phyloP scores from a whole-genome alignment of 2,797 vertebrate species.

The Acanthurus tractus region DNA sequence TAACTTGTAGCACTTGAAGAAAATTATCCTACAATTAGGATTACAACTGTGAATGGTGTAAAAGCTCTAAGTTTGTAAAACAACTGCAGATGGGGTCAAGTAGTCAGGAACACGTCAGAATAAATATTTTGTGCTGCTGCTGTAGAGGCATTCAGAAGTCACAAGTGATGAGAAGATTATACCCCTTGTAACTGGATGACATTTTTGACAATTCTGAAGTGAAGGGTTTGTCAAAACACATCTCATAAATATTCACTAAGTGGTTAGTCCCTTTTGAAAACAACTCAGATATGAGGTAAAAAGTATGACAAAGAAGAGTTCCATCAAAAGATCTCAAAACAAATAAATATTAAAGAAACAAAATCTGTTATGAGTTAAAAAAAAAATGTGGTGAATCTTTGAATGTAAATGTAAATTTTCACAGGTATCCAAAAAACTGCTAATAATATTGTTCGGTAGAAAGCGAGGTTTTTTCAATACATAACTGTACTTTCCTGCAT shows the following conservation, averaged over 20 bases:
- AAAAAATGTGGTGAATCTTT: background rate
- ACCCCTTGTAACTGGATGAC: slow-evolving; percentile 55
- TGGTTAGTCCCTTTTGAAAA: slow-evolving; percentile 55
- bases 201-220: slow-evolving; percentile 71
- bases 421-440: too few species aligned
- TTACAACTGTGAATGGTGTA: slow-evolving; percentile 24
- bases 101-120: slow-evolving; percentile 51
- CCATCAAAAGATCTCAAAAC: slow-evolving; percentile 1
- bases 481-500: background rate
- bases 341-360: slow-evolving; percentile 6
- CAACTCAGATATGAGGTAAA: slow-evolving; percentile 29
- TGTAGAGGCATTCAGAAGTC: slow-evolving; percentile 51
- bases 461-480: too few species aligned
- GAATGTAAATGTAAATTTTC: slow-evolving; percentile 2
- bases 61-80: slow-evolving; percentile 19
- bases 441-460: too few species aligned
- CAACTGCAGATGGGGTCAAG: slow-evolving; percentile 37
- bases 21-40: background rate
- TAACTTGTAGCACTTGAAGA: background rate
- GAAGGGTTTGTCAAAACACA: slow-evolving; percentile 65
- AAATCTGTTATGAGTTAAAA: background rate
- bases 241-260: slow-evolving; percentile 63
- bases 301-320: slow-evolving; percentile 27
- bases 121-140: slow-evolving; percentile 52
- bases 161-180: slow-evolving; percentile 71